Base-by-base conservation (phyloP, 2,113 vertebrate genomes). In the Pyrgilauda ruficollis region DNA sequence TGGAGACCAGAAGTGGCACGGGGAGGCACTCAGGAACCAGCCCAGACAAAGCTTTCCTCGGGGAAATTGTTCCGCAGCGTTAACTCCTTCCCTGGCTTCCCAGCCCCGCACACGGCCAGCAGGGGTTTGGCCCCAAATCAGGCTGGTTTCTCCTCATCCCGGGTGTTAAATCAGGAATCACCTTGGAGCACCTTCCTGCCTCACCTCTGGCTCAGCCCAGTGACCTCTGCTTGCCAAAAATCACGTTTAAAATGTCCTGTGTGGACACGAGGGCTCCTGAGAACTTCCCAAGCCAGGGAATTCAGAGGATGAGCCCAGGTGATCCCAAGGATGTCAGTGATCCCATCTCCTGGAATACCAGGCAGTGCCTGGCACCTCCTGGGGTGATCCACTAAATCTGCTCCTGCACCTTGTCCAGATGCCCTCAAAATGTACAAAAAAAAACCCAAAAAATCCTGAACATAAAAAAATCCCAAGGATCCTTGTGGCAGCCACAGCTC, bases 171-270 rank as follows among this genome's bases (percentile, higher is more conserved):
- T 44, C 4, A 26, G 33, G 2, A 4, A 37, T 4, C 39, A 73
- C 47, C 39, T 3, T 4, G 27, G 27, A 55, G 28, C 39, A 53
- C 39, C 58, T 21, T 15, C 47, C 68, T 46, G 39, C 49, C 58
- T 55, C 27, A 17, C 33, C 68, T 46, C 0, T 7, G 58, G 33
- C 68, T 37, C 58, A 26, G 68, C 1, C 21, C 81, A 6, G 58
- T 1, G 58, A 26, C 11, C 6, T 63, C 12, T 16, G 44, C 7
- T 37, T 2, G 26, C 50, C 30, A n/a, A 56, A 66, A 75, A 6
- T 37, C 8, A 7, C 1, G 1, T 21, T 5, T 3, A 7, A 56
- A 50, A 69, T 7, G 7, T 20, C 22, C 33, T 2, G 26, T 2
- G 30, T 8, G 50, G 24, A 2, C 70, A 46, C 6, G 1, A 12